These are phyloP conservation scores for Chunga burmeisteri DNA, from an alignment of 2,113 vertebrate genomes.

Conservation along the genomic window DNA sequence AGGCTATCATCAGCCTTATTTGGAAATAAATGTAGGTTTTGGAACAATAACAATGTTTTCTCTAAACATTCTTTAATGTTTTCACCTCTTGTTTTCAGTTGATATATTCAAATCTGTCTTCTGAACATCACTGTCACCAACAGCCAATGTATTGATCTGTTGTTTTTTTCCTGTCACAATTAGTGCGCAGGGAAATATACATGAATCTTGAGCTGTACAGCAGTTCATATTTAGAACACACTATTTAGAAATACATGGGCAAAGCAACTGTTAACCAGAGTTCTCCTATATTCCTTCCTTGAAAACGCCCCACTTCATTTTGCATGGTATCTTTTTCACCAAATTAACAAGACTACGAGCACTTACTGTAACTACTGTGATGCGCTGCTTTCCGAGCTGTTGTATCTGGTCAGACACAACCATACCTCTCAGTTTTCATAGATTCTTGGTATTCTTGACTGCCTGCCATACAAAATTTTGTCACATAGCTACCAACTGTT, in stretches of 20 bases:
- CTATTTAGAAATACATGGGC: background rate
- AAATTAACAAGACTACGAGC: background rate
- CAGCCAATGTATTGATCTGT: background rate
- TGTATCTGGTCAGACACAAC: background rate
- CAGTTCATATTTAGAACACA: background rate
- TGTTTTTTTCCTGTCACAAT: background rate
- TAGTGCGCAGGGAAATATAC: background rate
- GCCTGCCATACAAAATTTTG: background rate
- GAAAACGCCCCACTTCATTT: background rate
- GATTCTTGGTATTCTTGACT: background rate
- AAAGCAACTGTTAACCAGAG: background rate
- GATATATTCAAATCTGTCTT: background rate
- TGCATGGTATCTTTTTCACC: background rate
- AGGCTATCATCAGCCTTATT: background rate
- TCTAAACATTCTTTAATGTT: background rate
- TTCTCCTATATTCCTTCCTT: background rate
- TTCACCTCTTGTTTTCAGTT: background rate
- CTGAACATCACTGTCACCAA: background rate
- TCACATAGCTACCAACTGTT: rapidly evolving
- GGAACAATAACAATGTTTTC: background rate
- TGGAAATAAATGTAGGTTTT: background rate
- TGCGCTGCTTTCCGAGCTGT: background rate
- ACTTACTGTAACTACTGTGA: background rate
- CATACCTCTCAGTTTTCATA: background rate
- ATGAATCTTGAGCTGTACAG: background rate